These are phyloP conservation scores for Scaptomyza graminum DNA, from an alignment of 1,140 invertebrate species.

Conservation along the genomic window DNA sequence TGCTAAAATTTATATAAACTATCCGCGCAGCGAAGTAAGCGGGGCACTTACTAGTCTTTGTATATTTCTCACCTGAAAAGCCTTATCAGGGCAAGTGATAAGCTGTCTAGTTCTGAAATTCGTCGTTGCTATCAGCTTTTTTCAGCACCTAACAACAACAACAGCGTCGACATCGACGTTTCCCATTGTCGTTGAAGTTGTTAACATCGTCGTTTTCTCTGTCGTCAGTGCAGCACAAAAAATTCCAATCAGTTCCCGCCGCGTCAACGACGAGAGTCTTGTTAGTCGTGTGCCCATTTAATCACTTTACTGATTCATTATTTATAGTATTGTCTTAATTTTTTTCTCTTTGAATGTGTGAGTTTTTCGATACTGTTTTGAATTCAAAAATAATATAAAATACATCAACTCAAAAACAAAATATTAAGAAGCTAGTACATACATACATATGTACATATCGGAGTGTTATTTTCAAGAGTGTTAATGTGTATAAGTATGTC, in stretches of 20 bases:
- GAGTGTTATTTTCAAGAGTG: conserved; percentile 23
- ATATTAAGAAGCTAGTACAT: too few relatives aligned
- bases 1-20: too few relatives aligned
- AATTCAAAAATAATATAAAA: too few relatives aligned
- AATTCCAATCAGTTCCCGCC: conserved; percentile 71
- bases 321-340: conserved; percentile 12
- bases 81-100: conserved; percentile 63
- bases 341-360: conserved; percentile 16
- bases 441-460: too few relatives aligned
- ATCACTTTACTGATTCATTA: background rate
- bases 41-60: too few relatives aligned
- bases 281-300: conserved; percentile 29
- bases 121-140: conserved; percentile 33
- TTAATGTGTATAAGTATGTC: background rate
- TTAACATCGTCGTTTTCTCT: conserved; percentile 4
- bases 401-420: too few relatives aligned
- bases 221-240: conserved; percentile 40
- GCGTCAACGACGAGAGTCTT: conserved; percentile 47
- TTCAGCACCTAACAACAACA: conserved; percentile 14
- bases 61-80: conserved; percentile 45
- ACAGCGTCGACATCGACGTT: conserved; percentile 26
- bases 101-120: conserved; percentile 56
- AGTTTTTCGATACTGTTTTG: too few relatives aligned
- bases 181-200: conserved; percentile 44
- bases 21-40: too few relatives aligned